These are phyloP conservation scores for Dryadula phaetusa DNA, from an alignment of 2,888 invertebrate species.

Conservation along the genomic window DNA sequence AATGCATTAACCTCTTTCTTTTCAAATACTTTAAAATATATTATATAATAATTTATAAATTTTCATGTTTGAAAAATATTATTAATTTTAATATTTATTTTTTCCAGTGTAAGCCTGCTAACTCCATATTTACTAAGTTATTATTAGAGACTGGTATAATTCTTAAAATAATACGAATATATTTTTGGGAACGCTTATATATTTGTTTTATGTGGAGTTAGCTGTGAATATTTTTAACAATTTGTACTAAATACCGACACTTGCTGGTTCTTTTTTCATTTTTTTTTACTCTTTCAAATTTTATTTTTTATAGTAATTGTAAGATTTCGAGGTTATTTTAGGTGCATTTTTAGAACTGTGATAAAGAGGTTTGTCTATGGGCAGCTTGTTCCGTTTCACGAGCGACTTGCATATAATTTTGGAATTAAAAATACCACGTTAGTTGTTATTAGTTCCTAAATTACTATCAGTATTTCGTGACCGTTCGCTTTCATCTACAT, in stretches of 20 bases:
- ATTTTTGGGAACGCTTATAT: too few relatives aligned
- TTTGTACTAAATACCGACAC: too few relatives aligned
- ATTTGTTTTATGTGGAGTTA: too few relatives aligned
- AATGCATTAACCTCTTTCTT: constrained; percentile 62
- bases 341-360: constrained; percentile 82
- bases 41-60: background rate
- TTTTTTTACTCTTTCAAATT: too few relatives aligned
- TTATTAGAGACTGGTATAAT: too few relatives aligned
- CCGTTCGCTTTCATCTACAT: constrained; percentile 52
- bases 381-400: constrained; percentile 30
- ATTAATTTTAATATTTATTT: too few relatives aligned
- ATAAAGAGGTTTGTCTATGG: constrained; percentile 82
- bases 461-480: constrained; percentile 79
- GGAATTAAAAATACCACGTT: constrained; percentile 51
- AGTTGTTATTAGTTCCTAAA: constrained; percentile 81
- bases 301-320: constrained; percentile 9
- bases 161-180: too few relatives aligned
- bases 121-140: too few relatives aligned
- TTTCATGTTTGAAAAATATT: too few relatives aligned
- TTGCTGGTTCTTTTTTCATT: too few relatives aligned
- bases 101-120: too few relatives aligned
- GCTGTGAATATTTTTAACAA: too few relatives aligned
- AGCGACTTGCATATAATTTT: constrained; percentile 40
- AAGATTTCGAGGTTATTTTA: constrained; percentile 46
- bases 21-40: constrained; percentile 34